These are phyloP conservation scores for Chrysomela aeneicollis DNA, from an alignment of 2,888 invertebrate genomes.

Conservation along the genomic window DNA sequence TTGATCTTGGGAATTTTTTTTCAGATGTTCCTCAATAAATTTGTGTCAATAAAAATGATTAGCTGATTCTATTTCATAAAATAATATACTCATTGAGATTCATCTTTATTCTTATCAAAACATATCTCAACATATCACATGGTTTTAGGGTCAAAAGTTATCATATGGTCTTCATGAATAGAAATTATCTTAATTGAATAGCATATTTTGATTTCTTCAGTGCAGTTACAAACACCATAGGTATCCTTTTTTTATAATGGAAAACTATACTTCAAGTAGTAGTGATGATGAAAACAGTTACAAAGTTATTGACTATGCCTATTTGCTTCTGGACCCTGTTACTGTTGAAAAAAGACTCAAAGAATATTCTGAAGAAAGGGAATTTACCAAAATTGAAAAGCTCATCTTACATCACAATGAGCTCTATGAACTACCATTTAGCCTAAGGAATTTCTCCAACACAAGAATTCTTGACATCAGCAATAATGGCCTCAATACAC, in stretches of 20 bases:
- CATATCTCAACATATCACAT: too few species aligned
- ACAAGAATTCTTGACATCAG: constrained; percentile 86
- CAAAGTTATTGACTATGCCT: constrained; percentile 76
- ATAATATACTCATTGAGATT: too few species aligned
- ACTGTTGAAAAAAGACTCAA: constrained; percentile 71
- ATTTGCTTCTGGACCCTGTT: constrained; percentile 68
- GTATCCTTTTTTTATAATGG: constrained; percentile 67
- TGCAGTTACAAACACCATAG: too few species aligned
- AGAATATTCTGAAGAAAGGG: constrained; percentile 69
- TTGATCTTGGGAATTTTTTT: too few species aligned
- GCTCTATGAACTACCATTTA: constrained; percentile 73
- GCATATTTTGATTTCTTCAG: not conserved
- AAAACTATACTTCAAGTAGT: constrained; percentile 84
- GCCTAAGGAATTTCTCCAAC: constrained; percentile 72
- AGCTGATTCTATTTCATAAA: too few species aligned
- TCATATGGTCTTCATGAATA: too few species aligned
- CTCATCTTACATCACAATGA: constrained; percentile 88
- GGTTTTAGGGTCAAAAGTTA: too few species aligned
- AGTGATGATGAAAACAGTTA: constrained; percentile 71
- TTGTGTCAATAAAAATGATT: too few species aligned
- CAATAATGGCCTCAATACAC: constrained; percentile 78
- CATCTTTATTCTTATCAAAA: too few species aligned
- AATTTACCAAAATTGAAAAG: constrained; percentile 71
- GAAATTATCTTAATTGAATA: too few species aligned
- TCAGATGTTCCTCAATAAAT: too few species aligned